Evolutionary conservation across 2,113 vertebrate species (phyloP).

Genomic region (Anguilla rostrata): DNA sequence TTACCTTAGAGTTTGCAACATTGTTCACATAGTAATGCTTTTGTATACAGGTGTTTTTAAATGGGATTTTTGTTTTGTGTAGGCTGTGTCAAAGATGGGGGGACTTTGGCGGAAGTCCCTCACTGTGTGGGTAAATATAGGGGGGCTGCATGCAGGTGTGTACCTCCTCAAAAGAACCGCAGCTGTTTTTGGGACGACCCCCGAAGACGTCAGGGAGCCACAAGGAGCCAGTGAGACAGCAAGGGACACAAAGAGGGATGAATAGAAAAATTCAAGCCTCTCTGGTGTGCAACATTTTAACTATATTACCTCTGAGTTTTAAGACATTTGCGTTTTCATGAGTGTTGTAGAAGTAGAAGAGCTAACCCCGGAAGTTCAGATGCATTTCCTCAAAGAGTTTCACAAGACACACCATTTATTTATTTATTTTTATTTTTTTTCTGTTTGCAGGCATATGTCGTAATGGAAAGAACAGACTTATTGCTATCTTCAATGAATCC

Average conservation of each 20-base stretch:
- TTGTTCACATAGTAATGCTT: conserved; percentile 10
- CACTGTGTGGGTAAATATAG: conserved; percentile 95
- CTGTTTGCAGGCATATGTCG: not conserved
- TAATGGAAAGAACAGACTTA: not conserved
- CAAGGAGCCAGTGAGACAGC: conserved; percentile 22
- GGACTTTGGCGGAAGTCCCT: conserved; percentile 85
- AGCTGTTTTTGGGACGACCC: conserved; percentile 60
- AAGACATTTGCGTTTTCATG: not conserved
- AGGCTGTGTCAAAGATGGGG: conserved; percentile 86
- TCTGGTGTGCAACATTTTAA: not conserved
- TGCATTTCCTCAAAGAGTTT: not conserved
- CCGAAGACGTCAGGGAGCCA: conserved; percentile 64
- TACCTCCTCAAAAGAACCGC: conserved; percentile 85
- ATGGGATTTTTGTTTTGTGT: conserved; percentile 31
- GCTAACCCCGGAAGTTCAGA: not conserved
- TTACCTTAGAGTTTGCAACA: not conserved
- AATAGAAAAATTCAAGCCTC: not conserved
- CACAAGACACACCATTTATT: not conserved
- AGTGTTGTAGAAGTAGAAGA: not conserved
- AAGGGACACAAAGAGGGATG: conserved; percentile 30
- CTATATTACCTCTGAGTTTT: not conserved
- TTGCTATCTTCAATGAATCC: not conserved
- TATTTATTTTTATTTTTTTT: not conserved
- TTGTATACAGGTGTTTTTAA: conserved; percentile 39
- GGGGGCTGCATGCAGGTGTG: conserved; percentile 91